These are phyloP conservation scores for Gadopsis bispinosus DNA, from an alignment of 2,797 vertebrate species.

Conservation along the genomic window DNA sequence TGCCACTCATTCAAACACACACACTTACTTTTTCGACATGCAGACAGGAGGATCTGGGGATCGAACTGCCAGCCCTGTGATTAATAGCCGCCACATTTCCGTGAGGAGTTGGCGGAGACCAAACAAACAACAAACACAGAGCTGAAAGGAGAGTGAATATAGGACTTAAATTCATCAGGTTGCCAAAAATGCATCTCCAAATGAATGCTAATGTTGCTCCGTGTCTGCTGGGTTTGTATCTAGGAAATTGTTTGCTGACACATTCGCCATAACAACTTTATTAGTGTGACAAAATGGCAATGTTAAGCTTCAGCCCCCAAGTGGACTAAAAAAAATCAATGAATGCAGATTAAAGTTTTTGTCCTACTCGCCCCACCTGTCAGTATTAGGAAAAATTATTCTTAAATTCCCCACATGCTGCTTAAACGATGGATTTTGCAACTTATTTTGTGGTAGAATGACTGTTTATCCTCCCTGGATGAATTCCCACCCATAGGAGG, in stretches of 20 bases:
- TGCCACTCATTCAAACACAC: too few species aligned
- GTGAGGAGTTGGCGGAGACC: neutral
- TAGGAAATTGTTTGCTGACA: neutral
- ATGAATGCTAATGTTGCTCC: neutral
- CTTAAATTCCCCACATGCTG: neutral
- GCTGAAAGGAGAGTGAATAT: neutral
- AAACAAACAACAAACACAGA: neutral
- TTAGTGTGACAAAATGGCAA: neutral
- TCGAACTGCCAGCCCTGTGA: too few species aligned
- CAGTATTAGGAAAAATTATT: neutral
- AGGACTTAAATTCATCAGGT: neutral
- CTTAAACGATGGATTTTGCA: neutral
- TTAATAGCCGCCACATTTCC: too few species aligned
- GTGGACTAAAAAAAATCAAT: neutral
- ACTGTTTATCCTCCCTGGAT: neutral
- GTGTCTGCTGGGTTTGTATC: neutral
- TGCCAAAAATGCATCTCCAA: neutral
- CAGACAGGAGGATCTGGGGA: neutral
- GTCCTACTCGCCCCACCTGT: neutral
- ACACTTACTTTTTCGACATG: neutral
- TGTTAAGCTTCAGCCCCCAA: neutral
- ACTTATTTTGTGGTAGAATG: neutral
- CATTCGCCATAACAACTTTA: neutral
- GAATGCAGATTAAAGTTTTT: neutral
- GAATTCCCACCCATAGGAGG: neutral